phyloP scores from a whole-genome alignment of 2,888 invertebrate species.

The Cryptus armator region DNA sequence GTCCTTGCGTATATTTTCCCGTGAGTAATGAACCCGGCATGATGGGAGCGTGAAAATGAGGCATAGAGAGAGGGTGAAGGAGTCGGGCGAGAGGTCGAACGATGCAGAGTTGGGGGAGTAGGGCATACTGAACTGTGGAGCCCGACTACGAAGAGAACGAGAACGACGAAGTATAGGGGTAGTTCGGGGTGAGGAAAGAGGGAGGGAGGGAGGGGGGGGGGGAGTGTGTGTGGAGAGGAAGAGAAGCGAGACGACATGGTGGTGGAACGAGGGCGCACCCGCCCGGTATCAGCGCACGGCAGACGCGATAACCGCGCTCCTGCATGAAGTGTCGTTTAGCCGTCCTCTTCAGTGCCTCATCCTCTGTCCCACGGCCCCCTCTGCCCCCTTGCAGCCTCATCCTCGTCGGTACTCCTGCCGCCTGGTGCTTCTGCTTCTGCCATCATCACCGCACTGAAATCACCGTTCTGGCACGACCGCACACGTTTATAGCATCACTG shows the following conservation, averaged over 20 bases:
- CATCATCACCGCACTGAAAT: conserved; percentile 60
- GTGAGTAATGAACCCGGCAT: conserved; percentile 75
- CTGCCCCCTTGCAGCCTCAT: conserved; percentile 12
- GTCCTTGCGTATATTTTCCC: conserved; percentile 68
- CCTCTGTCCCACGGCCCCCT: conserved; percentile 21
- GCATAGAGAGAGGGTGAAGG: conserved; percentile 50
- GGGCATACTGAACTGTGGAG: conserved; percentile 40
- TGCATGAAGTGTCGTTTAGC: conserved; percentile 78
- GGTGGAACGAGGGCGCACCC: conserved; percentile 58
- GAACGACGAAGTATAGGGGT: conserved; percentile 61
- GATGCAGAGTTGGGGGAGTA: conserved; percentile 38
- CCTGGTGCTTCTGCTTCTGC: conserved; percentile 48
- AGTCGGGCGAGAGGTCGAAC: conserved; percentile 34
- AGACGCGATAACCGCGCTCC: conserved; percentile 78
- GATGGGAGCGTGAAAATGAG: conserved; percentile 71
- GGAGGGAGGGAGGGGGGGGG: conserved; percentile 14
- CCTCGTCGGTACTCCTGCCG: conserved; percentile 12
- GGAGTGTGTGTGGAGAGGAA: conserved; percentile 23
- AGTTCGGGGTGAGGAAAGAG: conserved; percentile 34
- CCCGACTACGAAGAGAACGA: conserved; percentile 44
- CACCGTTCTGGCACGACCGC: conserved; percentile 55
- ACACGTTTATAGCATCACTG: conserved; percentile 41
- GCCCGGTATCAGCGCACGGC: conserved; percentile 75
- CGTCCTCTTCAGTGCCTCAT: conserved; percentile 67
- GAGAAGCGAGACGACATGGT: conserved; percentile 38